Base-by-base conservation (phyloP, 2,888 invertebrate genomes). In the Steromphala cineraria region DNA sequence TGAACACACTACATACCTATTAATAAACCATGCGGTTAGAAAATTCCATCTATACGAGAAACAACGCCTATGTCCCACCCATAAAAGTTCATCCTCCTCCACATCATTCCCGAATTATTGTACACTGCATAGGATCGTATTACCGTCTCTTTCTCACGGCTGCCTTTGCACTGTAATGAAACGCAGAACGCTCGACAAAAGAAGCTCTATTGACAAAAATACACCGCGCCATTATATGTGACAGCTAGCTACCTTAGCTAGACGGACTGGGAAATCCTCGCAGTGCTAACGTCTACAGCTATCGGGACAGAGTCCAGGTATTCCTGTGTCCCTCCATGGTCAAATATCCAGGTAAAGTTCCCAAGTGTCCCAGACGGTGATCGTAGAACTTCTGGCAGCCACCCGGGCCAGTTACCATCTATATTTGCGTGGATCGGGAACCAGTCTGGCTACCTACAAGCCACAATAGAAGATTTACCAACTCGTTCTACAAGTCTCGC, bases 131-230 rank as follows among this genome's bases (percentile, higher is more conserved):
- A 10, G 46, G 46, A 10, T 46, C 13, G 46, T 46, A 10, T 46
- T 5, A 13, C 7, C n/a, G 36, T 36, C 71, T 71, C 71, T 40
- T 71, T 71, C 71, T 40, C 71, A 71, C 71, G 71, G 7, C 71
- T 28, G 19, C 71, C 36, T 40, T n/a, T 40, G 19, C 31, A 19
- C 40, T 36, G 40, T 36, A 71, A 40, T 36, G 71, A 71, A 31
- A 19, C 40, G 40, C 24, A 71, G 19, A 71, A 31, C 71, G 71
- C 71, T 36, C 36, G 36, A 71, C 71, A 71, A 71, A 71, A 71
- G 71, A 31, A 31, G 71, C 40, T 28, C 71, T 71, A 71, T 71
- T 71, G 71, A 71, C 71, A 40, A 71, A 40, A 71, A 71, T 40
- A 40, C 71, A 36, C 36, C 36, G 71, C 36, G 71, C 36, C 71